A percentile compares a stretch with the other conserved stretches of the same genome.
Conservation (phyloP, 2,888 invertebrate species). For the Andrena bucephala region DNA sequence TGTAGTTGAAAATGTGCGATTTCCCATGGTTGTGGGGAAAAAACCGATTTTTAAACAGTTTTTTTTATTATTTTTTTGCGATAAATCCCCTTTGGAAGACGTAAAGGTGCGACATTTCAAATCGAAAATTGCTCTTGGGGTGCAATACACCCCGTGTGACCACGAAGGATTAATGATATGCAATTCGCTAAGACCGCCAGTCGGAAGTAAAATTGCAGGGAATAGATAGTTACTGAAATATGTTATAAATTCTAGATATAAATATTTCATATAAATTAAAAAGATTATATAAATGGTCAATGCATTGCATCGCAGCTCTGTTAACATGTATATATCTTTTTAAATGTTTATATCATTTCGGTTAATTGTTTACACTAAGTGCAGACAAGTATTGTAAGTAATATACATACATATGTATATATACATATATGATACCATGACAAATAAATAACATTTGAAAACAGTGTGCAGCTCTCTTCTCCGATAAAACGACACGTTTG, state of each 20-base stretch:
- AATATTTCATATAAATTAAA: slow-evolving; percentile 31
- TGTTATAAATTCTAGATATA: slow-evolving; percentile 30
- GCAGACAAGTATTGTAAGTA: slow-evolving; percentile 41
- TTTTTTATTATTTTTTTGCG: too few relatives aligned
- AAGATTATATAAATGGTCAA: slow-evolving; percentile 27
- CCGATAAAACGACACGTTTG: not conserved
- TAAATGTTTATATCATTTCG: slow-evolving; percentile 38
- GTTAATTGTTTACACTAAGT: slow-evolving; percentile 44
- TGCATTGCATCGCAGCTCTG: slow-evolving; percentile 26
- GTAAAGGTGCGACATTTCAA: too few relatives aligned
- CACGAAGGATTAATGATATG: not conserved
- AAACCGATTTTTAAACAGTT: too few relatives aligned
- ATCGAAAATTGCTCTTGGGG: too few relatives aligned
- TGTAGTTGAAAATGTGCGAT: too few relatives aligned
- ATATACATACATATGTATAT: slow-evolving; percentile 9
- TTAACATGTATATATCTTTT: slow-evolving; percentile 41
- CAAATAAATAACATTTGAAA: slow-evolving; percentile 49
- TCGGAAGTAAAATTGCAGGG: slow-evolving; percentile 10
- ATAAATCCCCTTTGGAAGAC: too few relatives aligned
- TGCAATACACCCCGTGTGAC: too few relatives aligned
- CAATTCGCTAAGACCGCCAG: not conserved
- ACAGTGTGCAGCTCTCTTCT: not conserved
- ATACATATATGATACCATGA: slow-evolving; percentile 42
- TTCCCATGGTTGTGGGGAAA: too few relatives aligned
- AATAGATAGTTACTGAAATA: slow-evolving; percentile 26